phyloP scores from a whole-genome alignment of 30 jellyfish, hydroid and myxozoan genomes.

The Aurelia sp. region DNA sequence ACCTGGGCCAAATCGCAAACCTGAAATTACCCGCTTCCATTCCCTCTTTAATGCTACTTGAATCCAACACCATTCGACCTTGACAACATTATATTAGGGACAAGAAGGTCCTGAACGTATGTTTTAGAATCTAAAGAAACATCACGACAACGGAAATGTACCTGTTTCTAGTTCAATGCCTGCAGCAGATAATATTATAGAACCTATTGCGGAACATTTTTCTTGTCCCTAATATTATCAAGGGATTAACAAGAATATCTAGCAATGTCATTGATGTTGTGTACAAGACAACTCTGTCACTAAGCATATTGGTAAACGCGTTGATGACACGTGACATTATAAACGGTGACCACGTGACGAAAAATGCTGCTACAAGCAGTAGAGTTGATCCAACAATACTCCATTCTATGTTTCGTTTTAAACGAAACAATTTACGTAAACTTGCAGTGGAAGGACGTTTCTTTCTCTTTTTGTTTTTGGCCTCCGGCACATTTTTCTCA shows the following conservation, averaged over 20 bases:
- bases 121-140: no score
- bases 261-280: slow-evolving; percentile 37
- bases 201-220: slow-evolving; percentile 8
- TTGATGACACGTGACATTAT: slow-evolving; percentile 25
- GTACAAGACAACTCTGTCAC: slow-evolving; percentile 9
- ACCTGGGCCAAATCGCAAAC: no score
- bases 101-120: no score
- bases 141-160: background rate
- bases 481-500: no score
- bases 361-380: slow-evolving; percentile 33
- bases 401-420: slow-evolving; percentile 16
- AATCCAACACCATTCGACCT: no score
- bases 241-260: slow-evolving; percentile 46
- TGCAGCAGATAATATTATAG: slow-evolving; percentile 8
- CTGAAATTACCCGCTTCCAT: no score
- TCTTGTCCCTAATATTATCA: slow-evolving; percentile 48
- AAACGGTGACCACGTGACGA: slow-evolving; percentile 57
- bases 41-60: no score
- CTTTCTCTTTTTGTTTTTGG: no score
- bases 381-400: slow-evolving; percentile 34
- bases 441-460: no score
- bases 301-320: slow-evolving; percentile 4
- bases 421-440: no score
- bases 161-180: background rate
- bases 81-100: no score